Conservation (phyloP, 2,797 vertebrate genomes). For the Cyprinodon diabolis region DNA sequence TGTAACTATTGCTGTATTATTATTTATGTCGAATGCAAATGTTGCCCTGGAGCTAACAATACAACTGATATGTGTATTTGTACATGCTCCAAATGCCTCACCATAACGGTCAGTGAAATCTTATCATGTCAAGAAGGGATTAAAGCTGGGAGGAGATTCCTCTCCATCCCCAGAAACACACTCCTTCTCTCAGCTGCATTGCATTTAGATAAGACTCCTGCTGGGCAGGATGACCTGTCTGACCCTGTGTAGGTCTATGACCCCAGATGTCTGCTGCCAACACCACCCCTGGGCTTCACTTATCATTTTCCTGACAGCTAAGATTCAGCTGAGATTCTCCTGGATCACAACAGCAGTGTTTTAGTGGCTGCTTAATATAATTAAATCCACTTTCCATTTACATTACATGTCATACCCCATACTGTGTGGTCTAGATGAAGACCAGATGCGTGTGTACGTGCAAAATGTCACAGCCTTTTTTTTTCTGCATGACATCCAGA, state of each 20-base stretch:
- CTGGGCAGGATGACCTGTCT: slow-evolving; percentile 5
- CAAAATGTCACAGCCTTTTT: not conserved
- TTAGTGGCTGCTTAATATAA: not conserved
- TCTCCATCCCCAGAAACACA: slow-evolving; percentile 18
- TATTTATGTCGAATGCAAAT: not conserved
- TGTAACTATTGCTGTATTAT: too few species aligned
- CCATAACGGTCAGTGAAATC: not conserved
- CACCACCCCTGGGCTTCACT: not conserved
- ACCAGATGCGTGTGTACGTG: not conserved
- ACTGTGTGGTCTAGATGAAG: not conserved
- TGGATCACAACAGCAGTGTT: not conserved
- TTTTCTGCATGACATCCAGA: not conserved
- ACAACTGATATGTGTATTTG: too few species aligned
- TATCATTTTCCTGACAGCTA: slow-evolving; percentile 7
- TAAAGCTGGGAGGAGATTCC: slow-evolving; percentile 5
- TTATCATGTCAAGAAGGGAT: slow-evolving; percentile 25
- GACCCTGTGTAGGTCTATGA: slow-evolving; percentile 7
- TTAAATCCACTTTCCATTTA: not conserved
- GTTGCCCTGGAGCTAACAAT: too few species aligned
- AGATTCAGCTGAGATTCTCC: not conserved
- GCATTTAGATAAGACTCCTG: slow-evolving; percentile 21
- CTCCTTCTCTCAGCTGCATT: slow-evolving; percentile 5
- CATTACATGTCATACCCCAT: not conserved
- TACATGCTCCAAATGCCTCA: too few species aligned
- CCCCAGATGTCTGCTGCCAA: slow-evolving; percentile 6